A percentile compares a stretch with the other conserved stretches of the same genome.
phyloP scores from a whole-genome alignment of 2,888 invertebrate genomes.

The Thymelicus acteon region DNA sequence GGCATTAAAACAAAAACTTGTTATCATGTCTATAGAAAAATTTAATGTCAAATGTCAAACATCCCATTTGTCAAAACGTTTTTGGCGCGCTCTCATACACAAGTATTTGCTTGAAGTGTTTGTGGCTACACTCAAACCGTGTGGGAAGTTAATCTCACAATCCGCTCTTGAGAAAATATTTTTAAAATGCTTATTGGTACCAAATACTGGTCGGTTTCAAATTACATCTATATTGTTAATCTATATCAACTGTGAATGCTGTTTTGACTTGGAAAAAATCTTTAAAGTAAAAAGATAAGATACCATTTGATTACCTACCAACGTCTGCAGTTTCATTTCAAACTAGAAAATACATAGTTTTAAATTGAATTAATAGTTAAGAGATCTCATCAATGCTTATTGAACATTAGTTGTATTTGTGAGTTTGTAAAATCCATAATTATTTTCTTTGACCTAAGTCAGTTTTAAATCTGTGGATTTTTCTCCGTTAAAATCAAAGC shows the following conservation, averaged over 20 bases:
- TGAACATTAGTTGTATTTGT: too few species aligned
- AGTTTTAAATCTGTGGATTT: too few species aligned
- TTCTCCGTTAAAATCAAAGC: too few species aligned
- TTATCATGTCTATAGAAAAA: not conserved
- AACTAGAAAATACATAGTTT: too few species aligned
- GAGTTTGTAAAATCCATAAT: too few species aligned
- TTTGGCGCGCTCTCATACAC: constrained; percentile 13
- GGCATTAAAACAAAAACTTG: not conserved
- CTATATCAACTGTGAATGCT: not conserved
- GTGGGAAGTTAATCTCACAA: constrained; percentile 21
- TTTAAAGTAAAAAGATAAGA: too few species aligned
- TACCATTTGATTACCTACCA: too few species aligned
- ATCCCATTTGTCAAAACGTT: constrained; percentile 17
- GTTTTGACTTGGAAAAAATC: too few species aligned
- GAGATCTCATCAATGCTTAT: too few species aligned
- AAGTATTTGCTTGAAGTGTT: constrained; percentile 10
- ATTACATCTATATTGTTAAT: not conserved
- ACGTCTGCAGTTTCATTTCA: too few species aligned
- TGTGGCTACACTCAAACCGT: constrained; percentile 11
- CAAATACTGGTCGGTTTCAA: not conserved
- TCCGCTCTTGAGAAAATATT: constrained; percentile 20
- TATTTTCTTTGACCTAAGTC: too few species aligned
- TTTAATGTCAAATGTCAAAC: constrained; percentile 15
- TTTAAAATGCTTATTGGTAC: constrained; percentile 13
- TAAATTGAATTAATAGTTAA: too few species aligned